These are phyloP conservation scores for Coenobita brevimanus DNA, from an alignment of 1,140 invertebrate species.

Conservation along the genomic window DNA sequence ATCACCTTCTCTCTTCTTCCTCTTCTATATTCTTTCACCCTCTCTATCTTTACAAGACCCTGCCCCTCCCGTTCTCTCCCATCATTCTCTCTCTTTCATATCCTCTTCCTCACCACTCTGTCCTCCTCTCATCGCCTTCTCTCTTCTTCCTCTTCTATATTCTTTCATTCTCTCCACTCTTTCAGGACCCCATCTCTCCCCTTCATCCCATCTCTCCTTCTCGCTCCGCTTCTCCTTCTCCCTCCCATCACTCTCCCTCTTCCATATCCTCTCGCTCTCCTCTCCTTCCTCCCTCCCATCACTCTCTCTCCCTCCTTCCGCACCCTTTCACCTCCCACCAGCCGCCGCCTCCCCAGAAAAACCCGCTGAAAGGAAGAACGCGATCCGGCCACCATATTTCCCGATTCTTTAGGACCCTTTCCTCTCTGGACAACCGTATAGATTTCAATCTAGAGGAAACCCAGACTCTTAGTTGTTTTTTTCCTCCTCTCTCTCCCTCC, in stretches of 20 bases:
- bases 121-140: too few species aligned
- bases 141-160: neutral
- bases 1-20: neutral
- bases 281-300: neutral
- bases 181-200: too few species aligned
- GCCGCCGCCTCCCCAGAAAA: too few species aligned
- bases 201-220: neutral
- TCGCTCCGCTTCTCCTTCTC: neutral
- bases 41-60: neutral
- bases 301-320: neutral
- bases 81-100: neutral
- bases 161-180: neutral
- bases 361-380: neutral
- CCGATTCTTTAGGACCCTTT: constrained; percentile 42
- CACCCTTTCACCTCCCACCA: too few species aligned
- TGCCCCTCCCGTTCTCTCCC: neutral
- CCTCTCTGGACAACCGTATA: constrained; percentile 47
- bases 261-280: neutral
- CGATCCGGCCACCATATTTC: constrained; percentile 6
- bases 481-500: constrained; percentile 12
- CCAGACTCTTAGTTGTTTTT: constrained; percentile 7
- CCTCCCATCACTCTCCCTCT: neutral
- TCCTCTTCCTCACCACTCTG: neutral
- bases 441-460: constrained; percentile 40
- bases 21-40: neutral